phyloP scores from a whole-genome alignment of 2,113 vertebrate genomes.

The Dasyurus viverrinus region DNA sequence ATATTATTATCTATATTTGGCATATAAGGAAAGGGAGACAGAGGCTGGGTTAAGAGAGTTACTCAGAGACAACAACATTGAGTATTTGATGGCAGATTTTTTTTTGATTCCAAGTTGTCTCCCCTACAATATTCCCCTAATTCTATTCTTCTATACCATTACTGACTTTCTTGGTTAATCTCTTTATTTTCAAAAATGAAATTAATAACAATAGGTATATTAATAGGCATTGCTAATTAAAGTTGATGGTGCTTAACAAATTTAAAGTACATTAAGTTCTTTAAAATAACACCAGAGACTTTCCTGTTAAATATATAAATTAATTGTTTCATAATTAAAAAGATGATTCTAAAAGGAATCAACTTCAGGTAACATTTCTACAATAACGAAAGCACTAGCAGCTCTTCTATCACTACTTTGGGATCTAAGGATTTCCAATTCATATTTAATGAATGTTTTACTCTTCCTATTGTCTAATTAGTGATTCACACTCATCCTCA shows the following conservation, averaged over 20 bases:
- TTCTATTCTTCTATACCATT: background rate
- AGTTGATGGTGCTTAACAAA: background rate
- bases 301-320: background rate
- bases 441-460: background rate
- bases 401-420: background rate
- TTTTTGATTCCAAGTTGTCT: background rate
- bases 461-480: conserved; percentile 3
- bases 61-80: background rate
- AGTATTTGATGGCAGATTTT: background rate
- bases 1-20: background rate
- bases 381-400: background rate
- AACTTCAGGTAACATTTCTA: background rate
- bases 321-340: conserved; percentile 1
- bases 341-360: background rate
- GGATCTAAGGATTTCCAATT: conserved; percentile 3
- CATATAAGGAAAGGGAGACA: background rate
- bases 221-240: conserved; percentile 5
- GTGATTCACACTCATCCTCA: background rate
- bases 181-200: background rate
- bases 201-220: background rate
- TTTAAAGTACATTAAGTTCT: conserved; percentile 3
- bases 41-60: background rate
- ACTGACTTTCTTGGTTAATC: background rate
- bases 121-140: background rate
- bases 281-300: conserved; percentile 5